Conservation (phyloP, 1,140 invertebrate species). For the Conus ventricosus region DNA sequence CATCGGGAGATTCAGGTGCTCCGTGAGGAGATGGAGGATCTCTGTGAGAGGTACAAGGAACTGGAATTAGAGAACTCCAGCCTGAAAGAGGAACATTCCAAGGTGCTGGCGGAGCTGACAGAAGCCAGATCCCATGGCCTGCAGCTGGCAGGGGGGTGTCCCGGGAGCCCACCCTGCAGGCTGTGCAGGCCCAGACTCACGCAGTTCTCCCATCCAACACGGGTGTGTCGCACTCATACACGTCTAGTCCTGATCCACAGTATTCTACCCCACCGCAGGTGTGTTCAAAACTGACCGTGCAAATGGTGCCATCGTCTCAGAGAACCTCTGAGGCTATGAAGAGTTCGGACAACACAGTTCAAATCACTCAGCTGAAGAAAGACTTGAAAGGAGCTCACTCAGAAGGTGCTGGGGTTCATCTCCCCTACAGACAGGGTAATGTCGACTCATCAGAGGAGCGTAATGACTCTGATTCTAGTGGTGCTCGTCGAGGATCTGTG, state of each 20-base stretch:
- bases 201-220: background rate
- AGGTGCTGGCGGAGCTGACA: background rate
- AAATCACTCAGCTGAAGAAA: background rate
- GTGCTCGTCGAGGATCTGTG: background rate
- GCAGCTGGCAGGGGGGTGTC: background rate
- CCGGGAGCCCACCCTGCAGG: conserved; percentile 20
- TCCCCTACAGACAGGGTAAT: background rate
- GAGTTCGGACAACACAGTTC: background rate
- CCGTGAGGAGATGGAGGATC: conserved; percentile 25
- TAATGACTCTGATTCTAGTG: background rate
- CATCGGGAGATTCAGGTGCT: conserved; percentile 23
- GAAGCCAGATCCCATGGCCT: conserved; percentile 9
- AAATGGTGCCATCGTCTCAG: conserved; percentile 24
- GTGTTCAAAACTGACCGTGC: conserved; percentile 25
- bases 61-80: conserved; percentile 27
- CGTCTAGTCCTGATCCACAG: background rate
- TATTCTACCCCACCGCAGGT: background rate
- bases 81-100: conserved; percentile 32
- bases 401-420: background rate
- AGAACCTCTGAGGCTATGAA: background rate
- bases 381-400: background rate
- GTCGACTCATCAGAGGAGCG: background rate
- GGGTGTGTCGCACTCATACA: background rate
- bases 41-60: conserved; percentile 37
- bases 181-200: background rate